Evolutionary conservation across 1,140 invertebrate species (phyloP), one percentile per base, ranked within the genome.

Genomic region (Drosophila sulfurigaster): DNA sequence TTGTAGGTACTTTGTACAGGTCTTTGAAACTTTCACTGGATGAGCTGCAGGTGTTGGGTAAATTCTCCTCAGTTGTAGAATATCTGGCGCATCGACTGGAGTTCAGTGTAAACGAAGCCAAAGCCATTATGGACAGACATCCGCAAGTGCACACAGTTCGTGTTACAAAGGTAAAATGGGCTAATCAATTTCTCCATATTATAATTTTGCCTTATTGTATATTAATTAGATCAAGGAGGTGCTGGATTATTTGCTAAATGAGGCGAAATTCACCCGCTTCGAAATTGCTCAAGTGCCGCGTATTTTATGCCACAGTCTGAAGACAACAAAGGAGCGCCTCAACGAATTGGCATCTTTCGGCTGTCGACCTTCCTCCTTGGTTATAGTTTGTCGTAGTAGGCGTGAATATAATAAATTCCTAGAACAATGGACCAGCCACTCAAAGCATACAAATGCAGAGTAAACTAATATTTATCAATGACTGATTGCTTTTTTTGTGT

Each of bases 201-300:
- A 43, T 28, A 20, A 11, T 35, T 5, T 15, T 13, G 20, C 13
- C 1, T 20, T 1, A 43, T 25, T 4, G 3, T 38, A 56, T 32
- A n/a, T 69, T 58, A 56, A 20, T 5, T 30, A 92, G 92, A 90
- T 93, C 1, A 93, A 94, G 60, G 93, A 94, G 73, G 93, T 94
- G 10, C 82, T 94, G 5, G 93, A 94, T 79, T 94, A 93, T 81
- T 67, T 94, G 52, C 72, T 94, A 2, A 91, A 91, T 60, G 91
- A 82, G 35, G 89, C 93, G 54, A 92, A 93, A 10, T 94, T 93
- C 70, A 82, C 91, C 2, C 86, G 92, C 3, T 74, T 82, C 32
- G 93, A 94, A 62, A 92, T 94, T 48, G 91, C 91, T n/a, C 90
- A 92, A 60, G 86, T 92, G 6, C 93, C 94, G 15, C 92, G 94